These are phyloP conservation scores for Muntiacus muntjak DNA, from an alignment of 2,113 vertebrate species.

Conservation along the genomic window DNA sequence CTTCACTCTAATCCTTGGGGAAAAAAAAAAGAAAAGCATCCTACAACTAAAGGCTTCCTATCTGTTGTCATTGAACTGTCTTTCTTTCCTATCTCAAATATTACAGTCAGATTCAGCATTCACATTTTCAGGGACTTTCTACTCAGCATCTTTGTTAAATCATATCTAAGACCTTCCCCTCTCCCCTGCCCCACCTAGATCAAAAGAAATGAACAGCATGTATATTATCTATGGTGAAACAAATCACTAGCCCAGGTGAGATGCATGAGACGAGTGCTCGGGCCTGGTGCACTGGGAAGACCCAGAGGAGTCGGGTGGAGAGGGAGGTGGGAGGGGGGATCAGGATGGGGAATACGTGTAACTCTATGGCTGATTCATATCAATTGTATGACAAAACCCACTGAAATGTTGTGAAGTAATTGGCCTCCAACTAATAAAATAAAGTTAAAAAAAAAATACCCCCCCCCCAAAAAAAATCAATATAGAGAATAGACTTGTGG, in stretches of 20 bases:
- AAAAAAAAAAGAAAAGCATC: not conserved
- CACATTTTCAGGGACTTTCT: not conserved
- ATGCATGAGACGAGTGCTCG: too few relatives aligned
- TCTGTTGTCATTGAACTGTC: not conserved
- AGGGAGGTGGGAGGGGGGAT: too few relatives aligned
- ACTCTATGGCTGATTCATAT: too few relatives aligned
- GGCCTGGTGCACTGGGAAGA: too few relatives aligned
- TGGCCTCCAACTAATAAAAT: too few relatives aligned
- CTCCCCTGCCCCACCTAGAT: not conserved
- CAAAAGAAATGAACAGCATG: not conserved
- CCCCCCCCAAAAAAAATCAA: not conserved
- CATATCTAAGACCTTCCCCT: not conserved
- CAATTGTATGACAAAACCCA: too few relatives aligned
- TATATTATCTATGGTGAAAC: too few relatives aligned
- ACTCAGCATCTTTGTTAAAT: not conserved
- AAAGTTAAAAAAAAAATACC: too few relatives aligned
- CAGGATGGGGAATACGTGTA: too few relatives aligned
- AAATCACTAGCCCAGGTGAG: too few relatives aligned
- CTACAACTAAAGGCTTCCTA: not conserved
- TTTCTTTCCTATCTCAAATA: not conserved
- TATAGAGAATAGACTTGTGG: not conserved
- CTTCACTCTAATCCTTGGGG: not conserved
- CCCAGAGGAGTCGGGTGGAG: too few relatives aligned
- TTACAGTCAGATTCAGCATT: not conserved
- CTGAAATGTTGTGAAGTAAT: too few relatives aligned